Conservation (phyloP, 2,888 invertebrate species). For the Creontiades dilutus region DNA sequence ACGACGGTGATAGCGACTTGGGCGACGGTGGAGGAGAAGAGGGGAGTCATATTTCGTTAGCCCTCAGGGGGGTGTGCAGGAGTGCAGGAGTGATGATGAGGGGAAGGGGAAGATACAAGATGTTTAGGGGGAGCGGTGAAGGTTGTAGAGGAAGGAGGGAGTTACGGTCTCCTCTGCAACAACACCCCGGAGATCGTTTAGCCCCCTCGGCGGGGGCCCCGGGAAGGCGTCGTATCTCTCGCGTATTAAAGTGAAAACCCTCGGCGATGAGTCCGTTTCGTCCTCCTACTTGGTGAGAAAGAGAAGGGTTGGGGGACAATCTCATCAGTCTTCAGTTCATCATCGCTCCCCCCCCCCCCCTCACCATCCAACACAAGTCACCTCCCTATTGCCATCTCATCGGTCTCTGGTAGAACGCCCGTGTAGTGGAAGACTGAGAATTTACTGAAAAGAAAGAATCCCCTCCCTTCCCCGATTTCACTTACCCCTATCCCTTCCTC, state of each 20-base stretch:
- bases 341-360: constrained; percentile 45
- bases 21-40: background rate
- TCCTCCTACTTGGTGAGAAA: background rate
- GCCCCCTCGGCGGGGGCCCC: background rate
- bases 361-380: background rate
- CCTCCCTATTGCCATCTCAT: constrained; percentile 47
- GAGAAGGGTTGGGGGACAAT: constrained; percentile 36
- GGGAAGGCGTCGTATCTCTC: constrained; percentile 45
- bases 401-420: constrained; percentile 9
- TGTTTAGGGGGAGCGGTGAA: background rate
- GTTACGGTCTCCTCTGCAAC: constrained; percentile 51
- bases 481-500: no score
- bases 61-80: constrained; percentile 42
- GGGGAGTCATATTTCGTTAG: constrained; percentile 55
- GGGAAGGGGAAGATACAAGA: background rate
- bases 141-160: no score
- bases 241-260: constrained; percentile 68
- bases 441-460: no score
- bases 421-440: background rate
- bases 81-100: background rate
- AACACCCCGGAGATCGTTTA: constrained; percentile 53
- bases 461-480: no score
- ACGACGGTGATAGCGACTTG: constrained; percentile 14
- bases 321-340: constrained; percentile 70
- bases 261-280: constrained; percentile 58